Evolutionary conservation across 2,113 vertebrate species (phyloP), one percentile per base, ranked within the genome.

Genomic region (Taurulus bubalis): DNA sequence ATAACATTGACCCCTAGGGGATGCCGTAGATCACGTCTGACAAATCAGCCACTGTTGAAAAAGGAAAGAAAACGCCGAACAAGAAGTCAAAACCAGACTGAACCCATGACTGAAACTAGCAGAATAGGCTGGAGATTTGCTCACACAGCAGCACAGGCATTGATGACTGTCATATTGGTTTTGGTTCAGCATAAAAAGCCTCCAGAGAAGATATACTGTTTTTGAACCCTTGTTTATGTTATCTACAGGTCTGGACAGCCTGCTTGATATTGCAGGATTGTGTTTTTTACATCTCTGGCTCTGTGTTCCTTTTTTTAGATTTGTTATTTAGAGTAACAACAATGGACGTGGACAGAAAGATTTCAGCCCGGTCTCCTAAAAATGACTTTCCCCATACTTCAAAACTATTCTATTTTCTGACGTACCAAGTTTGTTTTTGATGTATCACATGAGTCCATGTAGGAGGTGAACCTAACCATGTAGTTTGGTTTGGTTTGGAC

Each of bases 191-290:
- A 53, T 81, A 82, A 59, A 65, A 49, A 40, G 40, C 24, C 55
- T 22, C 9, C 60, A 56, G 71, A 72, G 45, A 6, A 20, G 49
- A 15, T 18, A 45, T 10, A 3, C 30, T n/a, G 16, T 40, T 14
- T 38, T 71, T 64, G 58, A 74, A 62, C 22, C 1, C 26, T 1
- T 63, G 69, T 24, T 40, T 55, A 42, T 86, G 28, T 64, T 47
- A 78, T 86, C 70, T 74, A 0, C 56, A 38, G 74, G 55, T 28
- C 79, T 32, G 60, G 59, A 20, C 53, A 70, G 58, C 58, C 22
- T 18, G 71, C 62, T 38, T 34, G 28, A 67, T 86, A 16, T 49
- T 62, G 42, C 53, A 45, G 32, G 3, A 11, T 47, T 34, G 10
- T 62, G 78, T n/a, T 80, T 71, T 40, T 40, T 40, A 11, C 28